phyloP scores from a whole-genome alignment of 2,113 vertebrate genomes.

The Osmerus mordax region DNA sequence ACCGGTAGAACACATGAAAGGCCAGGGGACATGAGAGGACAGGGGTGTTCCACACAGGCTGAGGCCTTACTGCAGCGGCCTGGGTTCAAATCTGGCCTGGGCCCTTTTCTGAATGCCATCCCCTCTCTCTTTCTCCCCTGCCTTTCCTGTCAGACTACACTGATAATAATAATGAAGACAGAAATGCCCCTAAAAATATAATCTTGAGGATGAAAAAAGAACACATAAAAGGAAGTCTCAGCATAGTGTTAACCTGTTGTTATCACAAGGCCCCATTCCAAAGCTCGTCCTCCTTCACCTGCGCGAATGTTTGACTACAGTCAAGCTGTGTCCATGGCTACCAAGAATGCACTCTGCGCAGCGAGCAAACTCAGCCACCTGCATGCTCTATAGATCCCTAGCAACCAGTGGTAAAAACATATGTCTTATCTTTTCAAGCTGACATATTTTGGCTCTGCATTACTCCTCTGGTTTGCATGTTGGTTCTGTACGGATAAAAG shows the following conservation, averaged over 20 bases:
- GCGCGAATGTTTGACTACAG: conserved; percentile 19
- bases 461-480: neutral
- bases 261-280: conserved; percentile 4
- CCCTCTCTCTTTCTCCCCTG: too few relatives aligned
- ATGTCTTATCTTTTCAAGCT: neutral
- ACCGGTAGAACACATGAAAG: too few relatives aligned
- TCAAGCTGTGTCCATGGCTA: conserved; percentile 25
- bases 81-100: neutral
- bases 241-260: neutral
- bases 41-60: too few relatives aligned
- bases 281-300: conserved; percentile 8
- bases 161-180: too few relatives aligned
- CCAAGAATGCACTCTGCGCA: conserved; percentile 14
- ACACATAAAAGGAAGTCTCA: too few relatives aligned
- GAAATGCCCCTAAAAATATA: too few relatives aligned
- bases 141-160: too few relatives aligned
- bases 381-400: neutral
- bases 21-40: too few relatives aligned
- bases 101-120: too few relatives aligned
- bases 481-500: neutral
- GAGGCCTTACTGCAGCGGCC: neutral
- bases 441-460: neutral
- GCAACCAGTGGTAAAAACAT: conserved; percentile 1
- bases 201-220: too few relatives aligned
- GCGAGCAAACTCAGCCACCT: conserved; percentile 3